Conservation (phyloP, 1,140 invertebrate genomes). For the Lanistes nyassanus region DNA sequence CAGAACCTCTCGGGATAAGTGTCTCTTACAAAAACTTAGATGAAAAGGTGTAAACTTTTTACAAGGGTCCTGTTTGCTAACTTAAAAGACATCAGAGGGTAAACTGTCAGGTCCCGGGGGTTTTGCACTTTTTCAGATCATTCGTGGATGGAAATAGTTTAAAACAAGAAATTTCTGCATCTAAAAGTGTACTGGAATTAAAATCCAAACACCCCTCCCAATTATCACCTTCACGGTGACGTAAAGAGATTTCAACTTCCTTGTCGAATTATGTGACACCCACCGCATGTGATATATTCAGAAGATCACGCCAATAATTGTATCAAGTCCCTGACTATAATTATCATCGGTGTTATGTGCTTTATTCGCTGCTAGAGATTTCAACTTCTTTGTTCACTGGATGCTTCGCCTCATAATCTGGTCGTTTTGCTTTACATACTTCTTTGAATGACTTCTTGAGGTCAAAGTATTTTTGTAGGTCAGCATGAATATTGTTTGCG, state of each 20-base stretch:
- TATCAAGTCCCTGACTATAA: not conserved
- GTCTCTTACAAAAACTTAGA: no score
- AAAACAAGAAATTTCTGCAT: no score
- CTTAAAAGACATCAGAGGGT: conserved; percentile 1
- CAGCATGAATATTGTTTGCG: no score
- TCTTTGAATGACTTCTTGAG: not conserved
- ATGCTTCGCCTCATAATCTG: not conserved
- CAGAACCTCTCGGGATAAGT: no score
- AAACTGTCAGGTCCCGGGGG: not conserved
- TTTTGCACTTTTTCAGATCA: not conserved
- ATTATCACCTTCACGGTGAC: not conserved
- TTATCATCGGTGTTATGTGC: not conserved
- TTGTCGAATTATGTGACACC: not conserved
- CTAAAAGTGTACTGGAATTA: not conserved
- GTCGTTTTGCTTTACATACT: not conserved
- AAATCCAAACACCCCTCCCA: not conserved
- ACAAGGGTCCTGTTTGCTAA: not conserved
- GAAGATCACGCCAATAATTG: not conserved
- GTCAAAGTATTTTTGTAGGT: not conserved
- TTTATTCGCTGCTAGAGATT: not conserved
- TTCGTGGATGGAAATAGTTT: no score
- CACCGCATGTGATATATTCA: not conserved
- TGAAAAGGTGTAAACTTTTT: not conserved
- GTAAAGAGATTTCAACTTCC: not conserved
- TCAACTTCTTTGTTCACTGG: not conserved